Conservation (phyloP, 2,797 vertebrate species). For the Pogoniulus pusillus region DNA sequence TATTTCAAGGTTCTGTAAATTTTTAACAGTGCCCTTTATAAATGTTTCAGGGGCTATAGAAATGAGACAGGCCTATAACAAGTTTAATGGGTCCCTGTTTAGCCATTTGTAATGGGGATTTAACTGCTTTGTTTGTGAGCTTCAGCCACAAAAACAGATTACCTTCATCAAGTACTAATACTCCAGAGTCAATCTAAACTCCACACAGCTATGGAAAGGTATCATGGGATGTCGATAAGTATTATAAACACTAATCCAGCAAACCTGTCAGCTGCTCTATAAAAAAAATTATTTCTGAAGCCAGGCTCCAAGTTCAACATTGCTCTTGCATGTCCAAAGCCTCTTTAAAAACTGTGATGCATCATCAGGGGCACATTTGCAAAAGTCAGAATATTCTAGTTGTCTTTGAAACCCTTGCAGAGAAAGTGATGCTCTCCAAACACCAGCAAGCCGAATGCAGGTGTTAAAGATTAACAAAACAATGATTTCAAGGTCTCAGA, state of each 20-base stretch:
- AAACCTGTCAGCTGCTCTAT: conserved; percentile 78
- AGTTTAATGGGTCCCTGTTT: conserved; percentile 81
- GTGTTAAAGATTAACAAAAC: conserved; percentile 5
- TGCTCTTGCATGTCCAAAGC: conserved; percentile 69
- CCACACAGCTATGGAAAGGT: conserved; percentile 75
- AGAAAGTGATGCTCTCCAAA: neutral
- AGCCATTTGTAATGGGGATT: conserved; percentile 80
- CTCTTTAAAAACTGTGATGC: conserved; percentile 63
- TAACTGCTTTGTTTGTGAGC: conserved; percentile 84
- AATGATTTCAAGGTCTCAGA: neutral
- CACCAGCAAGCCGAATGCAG: neutral
- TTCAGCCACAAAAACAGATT: conserved; percentile 84
- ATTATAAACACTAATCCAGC: conserved; percentile 69
- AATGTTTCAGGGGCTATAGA: conserved; percentile 78
- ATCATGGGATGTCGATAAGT: conserved; percentile 76
- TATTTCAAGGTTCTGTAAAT: conserved; percentile 74
- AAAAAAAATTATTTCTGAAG: conserved; percentile 78
- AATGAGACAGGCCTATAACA: conserved; percentile 77
- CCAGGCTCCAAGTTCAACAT: conserved; percentile 76
- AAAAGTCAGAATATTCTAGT: conserved; percentile 34
- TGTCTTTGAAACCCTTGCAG: conserved; percentile 37
- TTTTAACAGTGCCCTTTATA: conserved; percentile 83
- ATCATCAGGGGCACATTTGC: conserved; percentile 67
- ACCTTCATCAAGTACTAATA: conserved; percentile 83
- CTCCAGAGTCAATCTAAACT: conserved; percentile 76